Percentiles rank a stretch among this genome's conserved stretches.
Conservation (phyloP, 2,797 vertebrate species). For the Melanotaenia boesemani region DNA sequence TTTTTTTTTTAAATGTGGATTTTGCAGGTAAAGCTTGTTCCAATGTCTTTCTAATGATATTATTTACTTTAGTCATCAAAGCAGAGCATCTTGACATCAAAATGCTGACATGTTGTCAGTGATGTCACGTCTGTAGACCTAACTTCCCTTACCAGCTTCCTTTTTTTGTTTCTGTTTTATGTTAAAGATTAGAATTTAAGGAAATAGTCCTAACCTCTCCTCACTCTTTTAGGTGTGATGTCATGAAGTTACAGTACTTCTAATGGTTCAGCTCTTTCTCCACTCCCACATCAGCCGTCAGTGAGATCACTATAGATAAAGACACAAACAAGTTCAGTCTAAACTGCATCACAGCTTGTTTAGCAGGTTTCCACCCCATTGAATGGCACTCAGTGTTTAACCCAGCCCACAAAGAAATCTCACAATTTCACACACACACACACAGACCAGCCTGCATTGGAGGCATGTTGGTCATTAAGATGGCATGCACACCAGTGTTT, state of each 20-base stretch:
- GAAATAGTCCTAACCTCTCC: not conserved
- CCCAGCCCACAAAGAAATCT: slow-evolving; percentile 55
- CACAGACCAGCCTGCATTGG: slow-evolving; percentile 5
- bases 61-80: not conserved
- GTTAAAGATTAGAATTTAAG: not conserved
- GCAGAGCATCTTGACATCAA: not conserved
- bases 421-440: slow-evolving; percentile 21
- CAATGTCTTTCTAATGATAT: not conserved
- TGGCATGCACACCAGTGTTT: slow-evolving; percentile 38
- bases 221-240: slow-evolving; percentile 12
- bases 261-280: slow-evolving; percentile 29
- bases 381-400: slow-evolving; percentile 29
- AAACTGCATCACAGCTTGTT: slow-evolving; percentile 63
- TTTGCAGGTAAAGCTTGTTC: not conserved
- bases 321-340: slow-evolving; percentile 57
- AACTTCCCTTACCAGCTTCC: slow-evolving; percentile 62
- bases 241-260: slow-evolving; percentile 18
- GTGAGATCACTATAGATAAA: slow-evolving; percentile 64
- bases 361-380: slow-evolving; percentile 73
- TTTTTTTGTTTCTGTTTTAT: slow-evolving; percentile 46
- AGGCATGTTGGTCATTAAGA: slow-evolving; percentile 28
- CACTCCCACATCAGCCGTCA: slow-evolving; percentile 47
- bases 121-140: slow-evolving; percentile 18
- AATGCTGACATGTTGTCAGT: not conserved
- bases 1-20: not conserved